These are phyloP conservation scores for Pao palembangensis DNA, from an alignment of 2,113 vertebrate genomes.

Conservation along the genomic window DNA sequence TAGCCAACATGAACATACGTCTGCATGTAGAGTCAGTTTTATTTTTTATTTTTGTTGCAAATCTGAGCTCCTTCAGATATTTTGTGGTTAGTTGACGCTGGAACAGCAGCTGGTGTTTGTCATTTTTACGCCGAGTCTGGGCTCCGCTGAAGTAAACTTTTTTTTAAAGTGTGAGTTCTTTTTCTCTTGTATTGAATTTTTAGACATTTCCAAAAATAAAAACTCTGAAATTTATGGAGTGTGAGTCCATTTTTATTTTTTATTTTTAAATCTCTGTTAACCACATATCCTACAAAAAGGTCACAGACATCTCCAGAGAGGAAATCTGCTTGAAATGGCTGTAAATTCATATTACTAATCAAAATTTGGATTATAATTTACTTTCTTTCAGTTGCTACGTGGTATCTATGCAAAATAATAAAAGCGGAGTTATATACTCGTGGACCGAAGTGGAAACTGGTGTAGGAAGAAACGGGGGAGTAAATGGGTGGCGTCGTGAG, in stretches of 20 bases:
- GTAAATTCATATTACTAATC: no score
- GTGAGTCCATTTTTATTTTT: neutral
- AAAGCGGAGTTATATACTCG: no score
- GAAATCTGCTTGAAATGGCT: no score
- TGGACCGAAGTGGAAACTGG: no score
- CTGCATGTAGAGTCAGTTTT: conserved; percentile 16
- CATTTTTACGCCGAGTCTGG: conserved; percentile 6
- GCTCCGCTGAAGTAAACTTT: conserved; percentile 16
- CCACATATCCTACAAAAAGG: no score
- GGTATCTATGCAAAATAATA: no score
- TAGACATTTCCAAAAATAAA: conserved; percentile 63
- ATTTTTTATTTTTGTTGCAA: conserved; percentile 7
- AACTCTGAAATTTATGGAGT: conserved; percentile 3
- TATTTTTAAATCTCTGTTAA: no score
- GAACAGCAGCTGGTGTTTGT: conserved; percentile 3
- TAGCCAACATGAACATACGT: conserved; percentile 17
- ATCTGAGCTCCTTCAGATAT: conserved; percentile 10
- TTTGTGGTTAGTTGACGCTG: conserved; percentile 19
- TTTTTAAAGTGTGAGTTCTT: conserved; percentile 33
- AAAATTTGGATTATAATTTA: no score
- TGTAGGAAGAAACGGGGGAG: no score
- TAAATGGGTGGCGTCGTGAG: no score
- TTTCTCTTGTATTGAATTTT: conserved; percentile 49
- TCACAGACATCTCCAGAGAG: neutral
- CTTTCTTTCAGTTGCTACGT: no score